Percentiles rank a stretch among this genome's conserved stretches.
Conservation (phyloP, 2,888 invertebrate genomes). For the Therioaphis trifolii region DNA sequence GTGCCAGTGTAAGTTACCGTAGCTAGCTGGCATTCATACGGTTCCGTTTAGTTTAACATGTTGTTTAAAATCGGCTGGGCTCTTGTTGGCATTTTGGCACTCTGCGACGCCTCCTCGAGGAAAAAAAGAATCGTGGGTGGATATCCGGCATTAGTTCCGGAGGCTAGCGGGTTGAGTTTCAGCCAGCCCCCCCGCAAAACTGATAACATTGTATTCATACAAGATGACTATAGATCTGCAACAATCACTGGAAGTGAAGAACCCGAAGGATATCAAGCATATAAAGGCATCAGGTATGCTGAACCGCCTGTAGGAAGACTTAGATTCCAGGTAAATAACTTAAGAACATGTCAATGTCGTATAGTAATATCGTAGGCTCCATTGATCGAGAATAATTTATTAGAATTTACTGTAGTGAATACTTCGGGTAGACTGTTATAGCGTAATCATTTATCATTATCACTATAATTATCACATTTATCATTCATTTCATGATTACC, state of each 20-base stretch:
- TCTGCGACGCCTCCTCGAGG: constrained; percentile 53
- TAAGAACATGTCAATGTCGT: too few relatives aligned
- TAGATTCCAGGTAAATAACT: constrained; percentile 75
- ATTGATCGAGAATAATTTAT: too few relatives aligned
- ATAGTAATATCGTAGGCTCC: too few relatives aligned
- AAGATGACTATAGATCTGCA: constrained; percentile 74
- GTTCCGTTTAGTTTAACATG: not conserved
- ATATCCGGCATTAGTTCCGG: constrained; percentile 75
- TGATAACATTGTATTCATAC: constrained; percentile 74
- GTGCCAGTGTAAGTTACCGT: not conserved
- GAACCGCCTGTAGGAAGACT: constrained; percentile 73
- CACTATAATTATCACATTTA: too few relatives aligned
- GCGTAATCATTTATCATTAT: too few relatives aligned
- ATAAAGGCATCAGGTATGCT: constrained; percentile 79
- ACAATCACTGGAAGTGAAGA: constrained; percentile 67
- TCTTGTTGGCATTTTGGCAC: not conserved
- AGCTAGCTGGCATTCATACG: too few relatives aligned
- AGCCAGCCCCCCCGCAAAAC: constrained; percentile 54
- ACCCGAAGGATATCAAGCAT: constrained; percentile 76
- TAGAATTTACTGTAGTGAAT: too few relatives aligned
- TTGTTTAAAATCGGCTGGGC: not conserved
- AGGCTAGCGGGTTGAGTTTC: constrained; percentile 68
- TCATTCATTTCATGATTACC: too few relatives aligned
- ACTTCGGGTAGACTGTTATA: too few relatives aligned
- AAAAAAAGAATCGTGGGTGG: constrained; percentile 76